Evolutionary conservation across 1,140 invertebrate genomes (phyloP), one percentile per base, ranked within the genome.

Genomic region (Anadara kagoshimensis): DNA sequence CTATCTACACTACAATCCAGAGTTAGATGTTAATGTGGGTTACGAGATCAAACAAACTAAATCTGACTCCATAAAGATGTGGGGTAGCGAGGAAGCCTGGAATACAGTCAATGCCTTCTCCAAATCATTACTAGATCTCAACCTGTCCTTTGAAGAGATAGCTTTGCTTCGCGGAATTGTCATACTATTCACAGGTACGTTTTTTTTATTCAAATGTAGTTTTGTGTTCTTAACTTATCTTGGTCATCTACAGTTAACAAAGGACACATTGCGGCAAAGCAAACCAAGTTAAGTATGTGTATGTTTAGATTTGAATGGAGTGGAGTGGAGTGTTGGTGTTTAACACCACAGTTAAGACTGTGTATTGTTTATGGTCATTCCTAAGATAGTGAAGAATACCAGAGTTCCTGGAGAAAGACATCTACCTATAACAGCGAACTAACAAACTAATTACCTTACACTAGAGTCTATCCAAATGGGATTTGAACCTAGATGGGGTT

Each of bases 141-240:
- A 78, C 16, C 53, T 83, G 20, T 69, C 78, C 4, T 65, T 62
- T 49, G 79, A 81, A 20, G 80, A 82, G 47, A 76, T 80, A 53
- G 70, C 77, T 12, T 64, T 83, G 18, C 65, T 83, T 0, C 73
- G 76, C 49, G 80, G 75, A n/a, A 76, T 83, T 49, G 73, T 79
- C 26, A 68, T 83, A 4, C 72, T 75, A 2, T 83, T 78, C 47
- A 61, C 56, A 65, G 76, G 76, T 78, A 65, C 44, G 71, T 57
- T n/a, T 7, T 57, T n/a, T 57, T 57, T n/a, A 24, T 24, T 4
- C 22, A 3, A 7, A 41, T 16, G 29, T 61, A n/a, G 5, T 26
- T 4, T 41, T 26, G 20, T 61, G 16, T 2, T 36, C 8, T 61
- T 16, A n/a, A 22, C 8, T 16, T n/a, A 20, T 43, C 7, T 36